These are phyloP conservation scores for Aquatica leii DNA, from an alignment of 2,888 invertebrate species.

Conservation along the genomic window DNA sequence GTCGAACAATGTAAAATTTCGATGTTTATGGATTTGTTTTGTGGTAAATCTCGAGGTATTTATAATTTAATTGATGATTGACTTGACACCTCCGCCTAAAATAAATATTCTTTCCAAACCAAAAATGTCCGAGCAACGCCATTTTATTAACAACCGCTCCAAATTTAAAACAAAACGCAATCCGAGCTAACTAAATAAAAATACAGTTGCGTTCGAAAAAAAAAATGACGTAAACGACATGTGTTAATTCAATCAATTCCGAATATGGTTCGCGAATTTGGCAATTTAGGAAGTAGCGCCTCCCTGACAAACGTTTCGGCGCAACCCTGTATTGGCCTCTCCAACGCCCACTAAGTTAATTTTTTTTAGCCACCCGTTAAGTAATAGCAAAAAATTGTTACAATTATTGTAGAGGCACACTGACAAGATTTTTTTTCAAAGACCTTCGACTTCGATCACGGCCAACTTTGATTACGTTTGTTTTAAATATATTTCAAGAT, in stretches of 20 bases:
- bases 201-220: background rate
- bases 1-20: background rate
- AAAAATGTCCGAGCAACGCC: no score
- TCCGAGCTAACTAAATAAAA: background rate
- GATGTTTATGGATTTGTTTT: background rate
- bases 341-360: constrained; percentile 1
- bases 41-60: background rate
- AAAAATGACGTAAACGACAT: background rate
- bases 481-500: no score
- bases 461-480: no score
- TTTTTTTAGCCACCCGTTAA: no score
- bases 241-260: background rate
- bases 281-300: background rate
- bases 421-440: no score
- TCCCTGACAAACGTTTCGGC: no score
- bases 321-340: background rate
- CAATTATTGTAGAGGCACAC: background rate
- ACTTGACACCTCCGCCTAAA: constrained; percentile 1
- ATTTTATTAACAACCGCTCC: no score
- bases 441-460: no score
- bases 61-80: constrained; percentile 2
- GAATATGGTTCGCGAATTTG: background rate
- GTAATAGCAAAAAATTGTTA: no score
- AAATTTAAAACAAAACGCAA: no score
- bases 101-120: no score